Percentiles rank a stretch among this genome's conserved stretches.
These are phyloP conservation scores for Imbricaverruca yamaguchii DNA, from an alignment of 2,888 invertebrate species.

Conservation along the genomic window DNA sequence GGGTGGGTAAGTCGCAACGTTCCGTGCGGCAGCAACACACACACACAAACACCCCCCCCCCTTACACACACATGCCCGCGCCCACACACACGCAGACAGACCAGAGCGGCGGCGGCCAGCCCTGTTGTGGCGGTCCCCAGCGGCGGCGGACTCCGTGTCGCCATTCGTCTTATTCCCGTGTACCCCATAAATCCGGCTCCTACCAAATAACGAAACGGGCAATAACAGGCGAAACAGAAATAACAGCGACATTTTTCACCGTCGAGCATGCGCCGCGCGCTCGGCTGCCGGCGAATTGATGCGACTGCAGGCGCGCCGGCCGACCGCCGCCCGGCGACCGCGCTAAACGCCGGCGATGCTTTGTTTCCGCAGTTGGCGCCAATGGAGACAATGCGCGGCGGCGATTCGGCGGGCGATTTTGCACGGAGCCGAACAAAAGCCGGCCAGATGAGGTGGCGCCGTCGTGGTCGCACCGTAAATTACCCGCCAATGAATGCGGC, in stretches of 20 bases:
- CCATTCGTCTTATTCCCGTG: constrained; percentile 10
- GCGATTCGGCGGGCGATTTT: neutral
- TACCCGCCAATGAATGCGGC: constrained; percentile 4
- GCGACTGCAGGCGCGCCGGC: neutral
- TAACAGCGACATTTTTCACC: neutral
- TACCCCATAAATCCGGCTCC: neutral
- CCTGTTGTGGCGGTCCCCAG: neutral
- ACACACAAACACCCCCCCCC: too few relatives aligned
- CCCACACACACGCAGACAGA: too few relatives aligned
- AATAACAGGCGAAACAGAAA: neutral
- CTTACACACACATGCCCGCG: too few relatives aligned
- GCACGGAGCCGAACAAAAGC: neutral
- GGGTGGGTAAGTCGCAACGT: too few relatives aligned
- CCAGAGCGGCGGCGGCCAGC: neutral
- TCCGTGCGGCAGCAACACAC: too few relatives aligned
- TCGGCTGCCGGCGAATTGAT: neutral
- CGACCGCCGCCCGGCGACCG: neutral
- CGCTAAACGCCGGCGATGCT: neutral
- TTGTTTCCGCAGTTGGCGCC: constrained; percentile 15
- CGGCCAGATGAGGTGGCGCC: neutral
- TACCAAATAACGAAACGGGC: neutral
- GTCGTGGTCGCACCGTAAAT: neutral
- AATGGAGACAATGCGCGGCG: neutral
- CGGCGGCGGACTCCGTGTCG: neutral
- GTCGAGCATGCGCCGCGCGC: neutral